Percentiles rank a stretch among this genome's conserved stretches.
Evolutionary conservation across 2,113 vertebrate genomes (phyloP).

Genomic region (Australoheros scitulus): DNA sequence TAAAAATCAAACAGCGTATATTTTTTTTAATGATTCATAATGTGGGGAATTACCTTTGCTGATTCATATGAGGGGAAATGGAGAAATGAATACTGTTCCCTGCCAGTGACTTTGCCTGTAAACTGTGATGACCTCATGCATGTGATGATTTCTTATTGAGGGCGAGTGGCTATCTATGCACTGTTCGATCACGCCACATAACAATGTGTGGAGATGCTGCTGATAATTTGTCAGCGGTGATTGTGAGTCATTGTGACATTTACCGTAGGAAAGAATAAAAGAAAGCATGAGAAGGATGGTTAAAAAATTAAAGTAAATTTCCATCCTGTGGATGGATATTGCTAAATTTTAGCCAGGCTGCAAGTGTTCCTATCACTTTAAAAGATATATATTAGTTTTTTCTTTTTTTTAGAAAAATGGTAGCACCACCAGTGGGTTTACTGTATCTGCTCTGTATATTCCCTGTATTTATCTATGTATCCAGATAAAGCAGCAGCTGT

Average conservation of each 20-base stretch:
- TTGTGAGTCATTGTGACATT: slow-evolving; percentile 52
- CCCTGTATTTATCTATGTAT: neutral
- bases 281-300: neutral
- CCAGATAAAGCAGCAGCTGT: slow-evolving; percentile 18
- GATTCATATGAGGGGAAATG: slow-evolving; percentile 37
- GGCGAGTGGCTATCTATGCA: neutral
- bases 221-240: slow-evolving; percentile 8
- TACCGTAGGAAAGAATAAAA: neutral
- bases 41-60: slow-evolving; percentile 45
- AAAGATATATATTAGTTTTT: too few species aligned
- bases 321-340: neutral
- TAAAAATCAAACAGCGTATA: neutral
- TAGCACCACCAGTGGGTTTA: neutral
- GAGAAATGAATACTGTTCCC: neutral
- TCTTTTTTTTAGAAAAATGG: neutral
- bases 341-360: too few species aligned
- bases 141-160: neutral
- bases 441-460: neutral
- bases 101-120: slow-evolving; percentile 23
- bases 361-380: too few species aligned
- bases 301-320: neutral
- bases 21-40: slow-evolving; percentile 29
- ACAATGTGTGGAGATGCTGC: neutral
- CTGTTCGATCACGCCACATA: slow-evolving; percentile 3
- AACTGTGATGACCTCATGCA: slow-evolving; percentile 7